Conservation (phyloP, 1,140 invertebrate species). For the Microvelia longipes region DNA sequence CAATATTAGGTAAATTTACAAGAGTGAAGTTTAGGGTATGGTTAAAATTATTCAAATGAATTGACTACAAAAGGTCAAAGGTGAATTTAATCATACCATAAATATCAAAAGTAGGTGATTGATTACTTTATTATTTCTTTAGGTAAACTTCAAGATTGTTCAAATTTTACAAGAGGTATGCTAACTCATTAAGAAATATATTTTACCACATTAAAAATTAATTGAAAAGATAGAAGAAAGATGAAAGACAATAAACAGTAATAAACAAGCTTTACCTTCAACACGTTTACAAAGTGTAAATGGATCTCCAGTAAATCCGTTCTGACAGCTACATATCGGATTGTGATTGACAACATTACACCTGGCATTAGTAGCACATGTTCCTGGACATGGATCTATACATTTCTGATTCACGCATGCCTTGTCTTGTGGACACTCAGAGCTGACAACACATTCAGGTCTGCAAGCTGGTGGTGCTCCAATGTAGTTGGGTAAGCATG, state of each 20-base stretch:
- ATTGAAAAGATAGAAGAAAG: too few species aligned
- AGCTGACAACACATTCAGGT: constrained; percentile 32
- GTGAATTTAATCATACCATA: too few species aligned
- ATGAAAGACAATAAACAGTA: constrained; percentile 20
- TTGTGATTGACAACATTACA: constrained; percentile 33
- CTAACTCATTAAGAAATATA: too few species aligned
- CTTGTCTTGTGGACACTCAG: constrained; percentile 30
- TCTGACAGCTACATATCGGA: constrained; percentile 31
- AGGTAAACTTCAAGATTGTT: too few species aligned
- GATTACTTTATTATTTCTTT: too few species aligned
- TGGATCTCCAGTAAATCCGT: constrained; percentile 35
- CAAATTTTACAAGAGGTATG: too few species aligned
- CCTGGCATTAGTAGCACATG: constrained; percentile 35
- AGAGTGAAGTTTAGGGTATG: too few species aligned
- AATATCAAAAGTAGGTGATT: too few species aligned
- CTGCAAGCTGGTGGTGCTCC: constrained; percentile 33
- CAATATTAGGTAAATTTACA: too few species aligned
- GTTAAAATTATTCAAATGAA: too few species aligned
- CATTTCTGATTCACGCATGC: constrained; percentile 33
- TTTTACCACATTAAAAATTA: too few species aligned
- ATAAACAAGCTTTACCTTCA: constrained; percentile 38
- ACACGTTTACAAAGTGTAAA: constrained; percentile 35
- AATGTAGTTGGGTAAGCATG: constrained; percentile 33
- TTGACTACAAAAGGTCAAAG: too few species aligned
- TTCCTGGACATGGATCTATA: constrained; percentile 31